Evolutionary conservation across 2,797 vertebrate species (phyloP).

Genomic region (Gallirallus australis): DNA sequence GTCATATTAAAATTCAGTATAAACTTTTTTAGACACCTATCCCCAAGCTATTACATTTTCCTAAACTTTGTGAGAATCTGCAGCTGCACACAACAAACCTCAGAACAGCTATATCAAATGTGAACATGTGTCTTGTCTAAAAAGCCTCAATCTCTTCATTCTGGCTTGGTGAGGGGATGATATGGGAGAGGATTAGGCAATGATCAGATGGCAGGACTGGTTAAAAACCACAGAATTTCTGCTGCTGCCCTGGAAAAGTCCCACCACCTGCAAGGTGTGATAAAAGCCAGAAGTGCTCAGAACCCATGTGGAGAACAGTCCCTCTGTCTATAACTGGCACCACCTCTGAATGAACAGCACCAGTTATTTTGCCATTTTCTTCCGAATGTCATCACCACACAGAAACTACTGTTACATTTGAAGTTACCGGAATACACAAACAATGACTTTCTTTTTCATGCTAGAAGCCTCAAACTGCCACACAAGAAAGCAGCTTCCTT

Average conservation of each 20-base stretch:
- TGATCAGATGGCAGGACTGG: neutral
- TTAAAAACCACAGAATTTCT: neutral
- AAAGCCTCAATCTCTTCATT: neutral
- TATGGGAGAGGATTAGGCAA: neutral
- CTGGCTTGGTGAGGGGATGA: neutral
- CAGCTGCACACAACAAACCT: constrained; percentile 19
- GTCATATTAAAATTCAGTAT: neutral
- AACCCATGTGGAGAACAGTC: neutral
- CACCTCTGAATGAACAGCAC: neutral
- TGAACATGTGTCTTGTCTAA: neutral
- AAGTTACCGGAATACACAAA: neutral
- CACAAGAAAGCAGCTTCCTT: neutral
- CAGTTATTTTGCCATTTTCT: neutral
- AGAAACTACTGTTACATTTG: neutral
- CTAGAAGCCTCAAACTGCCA: neutral
- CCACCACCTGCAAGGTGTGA: neutral
- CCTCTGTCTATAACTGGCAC: neutral
- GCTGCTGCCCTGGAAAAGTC: neutral
- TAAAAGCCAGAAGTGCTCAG: neutral
- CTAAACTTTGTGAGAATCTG: neutral
- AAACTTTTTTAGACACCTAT: neutral
- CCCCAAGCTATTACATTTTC: neutral
- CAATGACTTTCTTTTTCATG: neutral
- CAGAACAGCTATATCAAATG: neutral
- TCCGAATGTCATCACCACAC: neutral